Percentiles rank a stretch among this genome's conserved stretches.
These are phyloP conservation scores for Panorpa germanica DNA, from an alignment of 2,888 invertebrate genomes.

Conservation along the genomic window DNA sequence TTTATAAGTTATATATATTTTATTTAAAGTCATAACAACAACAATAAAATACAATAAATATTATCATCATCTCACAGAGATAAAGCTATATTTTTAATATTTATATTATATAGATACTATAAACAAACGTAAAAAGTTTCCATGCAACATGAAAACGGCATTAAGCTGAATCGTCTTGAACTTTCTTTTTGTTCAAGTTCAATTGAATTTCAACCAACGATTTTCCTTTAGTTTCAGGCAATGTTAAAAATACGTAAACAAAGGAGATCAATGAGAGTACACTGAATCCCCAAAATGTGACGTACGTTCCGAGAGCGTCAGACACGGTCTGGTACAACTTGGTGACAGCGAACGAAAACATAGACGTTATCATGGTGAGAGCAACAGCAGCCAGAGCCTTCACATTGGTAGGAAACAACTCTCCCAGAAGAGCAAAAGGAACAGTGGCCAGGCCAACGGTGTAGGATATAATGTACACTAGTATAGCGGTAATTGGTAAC, in stretches of 20 bases:
- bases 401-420: conserved; percentile 41
- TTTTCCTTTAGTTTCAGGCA: conserved; percentile 41
- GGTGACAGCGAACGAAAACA: conserved; percentile 36
- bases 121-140: no score
- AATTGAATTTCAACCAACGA: no score
- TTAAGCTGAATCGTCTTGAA: no score
- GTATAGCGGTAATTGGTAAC: conserved; percentile 36
- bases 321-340: conserved; percentile 34
- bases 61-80: no score
- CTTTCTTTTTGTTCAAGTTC: no score
- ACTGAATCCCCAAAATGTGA: conserved; percentile 35
- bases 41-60: no score
- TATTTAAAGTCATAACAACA: no score
- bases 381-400: conserved; percentile 43
- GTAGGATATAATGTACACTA: conserved; percentile 38
- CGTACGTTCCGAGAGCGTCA: conserved; percentile 28
- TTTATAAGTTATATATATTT: no score
- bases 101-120: no score
- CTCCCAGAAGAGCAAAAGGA: conserved; percentile 40
- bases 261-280: conserved; percentile 29
- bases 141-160: no score
- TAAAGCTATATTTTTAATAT: no score
- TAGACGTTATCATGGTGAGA: conserved; percentile 36
- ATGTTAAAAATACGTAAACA: conserved; percentile 28
- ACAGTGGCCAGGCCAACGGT: conserved; percentile 41